Evolutionary conservation across 2,888 invertebrate species (phyloP), one percentile per base, ranked within the genome.

Genomic region (Oscheius myriophilus): DNA sequence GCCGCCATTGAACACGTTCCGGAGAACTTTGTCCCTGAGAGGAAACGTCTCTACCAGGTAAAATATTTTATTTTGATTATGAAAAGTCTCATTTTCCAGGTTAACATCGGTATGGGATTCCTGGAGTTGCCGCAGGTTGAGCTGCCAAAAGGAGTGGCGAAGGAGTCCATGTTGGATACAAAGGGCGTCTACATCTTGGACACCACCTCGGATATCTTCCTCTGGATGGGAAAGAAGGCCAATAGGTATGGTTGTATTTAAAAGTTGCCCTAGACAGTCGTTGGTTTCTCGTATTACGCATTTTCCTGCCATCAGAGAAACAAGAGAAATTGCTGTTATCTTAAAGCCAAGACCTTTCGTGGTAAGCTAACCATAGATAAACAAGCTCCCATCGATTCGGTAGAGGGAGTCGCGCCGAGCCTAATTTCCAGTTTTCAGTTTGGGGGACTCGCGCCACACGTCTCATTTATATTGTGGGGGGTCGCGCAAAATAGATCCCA

Each of bases 71-170:
- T 4, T 43, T 69, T 16, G 25, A 16, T 42, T 67, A 57, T 59
- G 16, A 11, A 59, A 3, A n/a, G 39, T 16, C 26, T 25, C 12
- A 55, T 25, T 58, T 21, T 26, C 16, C 63, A 94, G 89, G 95
- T 98, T 65, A 93, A 95, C 84, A 90, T 98, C 16, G 97, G 98
- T 55, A 96, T 96, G 94, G 98, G 98, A 0, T 99, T 96, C 88
- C 89, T 98, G 81, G 98, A 99, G 88, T 89, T 98, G 82, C 97
- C 97, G 2, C 98, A 98, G 89, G 93, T 88, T 18, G 83, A 84
- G 66, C 65, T 82, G 53, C 78, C 78, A 9, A 79, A 79, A 63
- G 83, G 81, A 39, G 71, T 78, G 6, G 75, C 81, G 3, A 73
- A 80, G 57, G 78, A 70, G 62, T 91, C 91, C 0, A 89, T 93